Percentiles rank a stretch among this genome's conserved stretches.
These are phyloP conservation scores for Stichodactyla mertensii DNA, from an alignment of 64 coral and sea anemone genomes.

Conservation along the genomic window DNA sequence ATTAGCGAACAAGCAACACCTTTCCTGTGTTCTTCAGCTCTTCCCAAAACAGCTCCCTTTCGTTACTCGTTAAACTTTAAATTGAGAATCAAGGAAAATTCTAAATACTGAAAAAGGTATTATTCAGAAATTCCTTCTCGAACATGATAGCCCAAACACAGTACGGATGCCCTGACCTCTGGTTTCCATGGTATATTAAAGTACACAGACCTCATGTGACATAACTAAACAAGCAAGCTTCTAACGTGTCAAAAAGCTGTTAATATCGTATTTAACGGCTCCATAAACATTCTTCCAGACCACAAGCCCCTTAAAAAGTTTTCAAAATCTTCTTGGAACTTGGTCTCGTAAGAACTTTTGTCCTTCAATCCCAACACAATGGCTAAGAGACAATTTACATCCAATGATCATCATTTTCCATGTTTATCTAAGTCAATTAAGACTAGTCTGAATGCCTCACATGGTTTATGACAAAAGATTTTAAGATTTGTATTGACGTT, in stretches of 20 bases:
- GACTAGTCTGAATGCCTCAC: not conserved
- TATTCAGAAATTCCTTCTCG: not conserved
- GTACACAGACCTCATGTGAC: not conserved
- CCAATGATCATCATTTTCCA: not conserved
- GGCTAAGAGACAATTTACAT: not conserved
- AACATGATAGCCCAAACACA: not conserved
- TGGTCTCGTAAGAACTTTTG: not conserved
- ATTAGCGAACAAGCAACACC: not conserved
- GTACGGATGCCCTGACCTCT: not conserved
- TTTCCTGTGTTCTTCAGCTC: not conserved
- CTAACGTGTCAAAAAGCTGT: constrained; percentile 6
- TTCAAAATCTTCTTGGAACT: not conserved
- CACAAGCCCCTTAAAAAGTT: not conserved
- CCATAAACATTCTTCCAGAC: not conserved
- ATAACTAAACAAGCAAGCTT: not conserved
- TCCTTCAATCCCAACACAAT: not conserved
- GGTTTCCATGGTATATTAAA: not conserved
- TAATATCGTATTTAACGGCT: not conserved
- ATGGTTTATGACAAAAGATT: not conserved
- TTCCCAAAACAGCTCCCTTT: not conserved
- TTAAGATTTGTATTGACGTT: not conserved
- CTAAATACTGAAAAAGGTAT: not conserved
- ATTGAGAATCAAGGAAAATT: not conserved
- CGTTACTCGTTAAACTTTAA: not conserved
- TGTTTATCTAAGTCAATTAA: not conserved